phyloP scores from a whole-genome alignment of 2,797 vertebrate species.

The Hydrocynus forskahlii region DNA sequence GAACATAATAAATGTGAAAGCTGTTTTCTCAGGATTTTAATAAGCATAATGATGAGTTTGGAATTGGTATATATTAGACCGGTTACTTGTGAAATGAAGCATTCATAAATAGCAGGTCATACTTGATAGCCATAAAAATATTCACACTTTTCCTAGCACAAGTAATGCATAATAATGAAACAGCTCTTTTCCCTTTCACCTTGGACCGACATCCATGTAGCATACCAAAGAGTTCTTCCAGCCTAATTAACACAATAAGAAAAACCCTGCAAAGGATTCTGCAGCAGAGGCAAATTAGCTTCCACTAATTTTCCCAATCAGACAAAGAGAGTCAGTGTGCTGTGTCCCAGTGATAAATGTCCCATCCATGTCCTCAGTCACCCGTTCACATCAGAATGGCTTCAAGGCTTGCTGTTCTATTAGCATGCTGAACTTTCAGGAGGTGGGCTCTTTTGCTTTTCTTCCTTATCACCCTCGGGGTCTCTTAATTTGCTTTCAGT shows the following conservation, averaged over 20 bases:
- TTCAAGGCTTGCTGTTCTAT: constrained; percentile 55
- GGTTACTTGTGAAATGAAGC: constrained; percentile 34
- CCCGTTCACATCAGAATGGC: constrained; percentile 60
- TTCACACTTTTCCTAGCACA: constrained; percentile 44
- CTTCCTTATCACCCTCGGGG: constrained; percentile 30
- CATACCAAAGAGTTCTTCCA: constrained; percentile 64
- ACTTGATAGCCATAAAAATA: constrained; percentile 55
- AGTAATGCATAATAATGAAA: constrained; percentile 60
- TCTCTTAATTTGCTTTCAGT: constrained; percentile 21
- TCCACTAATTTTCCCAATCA: constrained; percentile 74
- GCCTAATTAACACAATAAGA: constrained; percentile 75
- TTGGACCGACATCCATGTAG: constrained; percentile 46
- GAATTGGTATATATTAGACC: neutral
- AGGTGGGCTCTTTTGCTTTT: constrained; percentile 37
- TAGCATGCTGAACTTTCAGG: constrained; percentile 60
- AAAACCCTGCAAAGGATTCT: constrained; percentile 69
- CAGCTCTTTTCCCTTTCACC: constrained; percentile 47
- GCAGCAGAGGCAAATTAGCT: constrained; percentile 76
- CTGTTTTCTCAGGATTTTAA: neutral
- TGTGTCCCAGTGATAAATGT: constrained; percentile 73
- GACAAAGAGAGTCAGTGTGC: constrained; percentile 72
- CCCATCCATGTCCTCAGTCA: constrained; percentile 63
- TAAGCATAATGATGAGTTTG: constrained; percentile 26
- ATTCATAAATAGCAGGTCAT: constrained; percentile 55
- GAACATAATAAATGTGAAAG: constrained; percentile 8